Evolutionary conservation across 2,113 vertebrate species (phyloP), one percentile per base, ranked within the genome.

Genomic region (Condylura cristata): DNA sequence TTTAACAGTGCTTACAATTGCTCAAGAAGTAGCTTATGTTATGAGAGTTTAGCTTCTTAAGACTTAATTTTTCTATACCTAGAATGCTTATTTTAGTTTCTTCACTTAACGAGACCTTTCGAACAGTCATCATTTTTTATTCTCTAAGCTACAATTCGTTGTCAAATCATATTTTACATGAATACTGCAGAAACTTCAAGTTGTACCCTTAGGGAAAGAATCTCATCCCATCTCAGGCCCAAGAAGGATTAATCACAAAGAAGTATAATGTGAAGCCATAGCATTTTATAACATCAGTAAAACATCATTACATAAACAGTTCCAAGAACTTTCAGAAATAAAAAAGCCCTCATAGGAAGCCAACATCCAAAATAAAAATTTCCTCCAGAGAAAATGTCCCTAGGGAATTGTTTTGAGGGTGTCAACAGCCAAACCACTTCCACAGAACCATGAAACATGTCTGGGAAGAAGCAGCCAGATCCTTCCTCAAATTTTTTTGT

Each of bases 81-180:
- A 17, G 90, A 96, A 94, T 90, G 34, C 44, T 89, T 92, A 89
- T 75, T 96, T 91, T 78, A 68, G 71, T 94, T 91, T 92, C 81
- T 83, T 91, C 94, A 93, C 65, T 87, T 90, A 90, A 94, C 93
- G 91, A 96, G 8, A 30, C 51, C 74, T 97, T 96, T 89, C 94
- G 37, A 95, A 94, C 17, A 86, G 87, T 94, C 44, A 90, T 94
- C 51, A 71, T 79, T 93, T 56, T 96, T 94, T 93, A 92, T 92
- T 94, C 94, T 95, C 2, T 70, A 63, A 66, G 93, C 90, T 39
- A 61, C 5, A 82, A 16, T 60, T 89, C 28, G 1, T 94, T 97
- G 74, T 95, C 97, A 97, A 79, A 85, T 88, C 93, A 16, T 39
- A 86, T 85, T 94, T 89, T 91, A 94, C 83, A 79, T 44, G 82